Percentiles rank a stretch among this genome's conserved stretches.
Evolutionary conservation across 2,888 invertebrate genomes (phyloP).

Genomic region (Myopa tessellatipennis): DNA sequence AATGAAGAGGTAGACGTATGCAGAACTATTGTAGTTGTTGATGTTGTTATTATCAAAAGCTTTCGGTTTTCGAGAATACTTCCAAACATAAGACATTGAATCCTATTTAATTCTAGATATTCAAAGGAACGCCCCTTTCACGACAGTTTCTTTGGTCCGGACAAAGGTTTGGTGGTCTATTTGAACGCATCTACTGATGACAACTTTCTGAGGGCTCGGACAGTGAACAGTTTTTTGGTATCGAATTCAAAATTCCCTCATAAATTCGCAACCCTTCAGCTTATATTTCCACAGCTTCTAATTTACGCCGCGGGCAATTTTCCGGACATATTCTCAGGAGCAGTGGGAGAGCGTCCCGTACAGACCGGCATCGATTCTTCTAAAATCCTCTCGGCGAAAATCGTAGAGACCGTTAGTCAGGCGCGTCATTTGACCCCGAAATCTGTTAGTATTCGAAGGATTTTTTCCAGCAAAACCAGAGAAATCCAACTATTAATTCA

Average conservation of each 20-base stretch:
- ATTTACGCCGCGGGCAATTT: conserved; percentile 72
- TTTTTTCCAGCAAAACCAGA: background rate
- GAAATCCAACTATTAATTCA: background rate
- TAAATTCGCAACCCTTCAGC: background rate
- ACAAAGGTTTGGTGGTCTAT: conserved; percentile 70
- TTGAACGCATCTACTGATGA: conserved; percentile 72
- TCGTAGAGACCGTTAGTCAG: conserved; percentile 63
- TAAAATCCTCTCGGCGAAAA: conserved; percentile 60
- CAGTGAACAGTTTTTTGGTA: conserved; percentile 71
- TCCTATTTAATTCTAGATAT: conserved; percentile 36
- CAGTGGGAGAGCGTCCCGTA: conserved; percentile 68
- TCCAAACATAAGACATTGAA: background rate
- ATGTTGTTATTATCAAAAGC: background rate
- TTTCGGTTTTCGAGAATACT: too few species aligned
- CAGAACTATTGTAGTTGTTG: too few species aligned
- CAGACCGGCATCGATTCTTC: conserved; percentile 66
- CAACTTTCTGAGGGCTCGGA: conserved; percentile 71
- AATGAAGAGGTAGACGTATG: too few species aligned
- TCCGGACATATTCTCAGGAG: conserved; percentile 70
- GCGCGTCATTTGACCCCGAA: conserved; percentile 58
- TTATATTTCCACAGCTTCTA: conserved; percentile 48
- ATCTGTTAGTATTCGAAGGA: conserved; percentile 52
- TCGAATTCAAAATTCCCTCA: background rate
- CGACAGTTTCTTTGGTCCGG: conserved; percentile 45
- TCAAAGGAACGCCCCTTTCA: conserved; percentile 47